These are phyloP conservation scores for Rhadina sibilatrix DNA, from an alignment of 2,113 vertebrate genomes.

Conservation along the genomic window DNA sequence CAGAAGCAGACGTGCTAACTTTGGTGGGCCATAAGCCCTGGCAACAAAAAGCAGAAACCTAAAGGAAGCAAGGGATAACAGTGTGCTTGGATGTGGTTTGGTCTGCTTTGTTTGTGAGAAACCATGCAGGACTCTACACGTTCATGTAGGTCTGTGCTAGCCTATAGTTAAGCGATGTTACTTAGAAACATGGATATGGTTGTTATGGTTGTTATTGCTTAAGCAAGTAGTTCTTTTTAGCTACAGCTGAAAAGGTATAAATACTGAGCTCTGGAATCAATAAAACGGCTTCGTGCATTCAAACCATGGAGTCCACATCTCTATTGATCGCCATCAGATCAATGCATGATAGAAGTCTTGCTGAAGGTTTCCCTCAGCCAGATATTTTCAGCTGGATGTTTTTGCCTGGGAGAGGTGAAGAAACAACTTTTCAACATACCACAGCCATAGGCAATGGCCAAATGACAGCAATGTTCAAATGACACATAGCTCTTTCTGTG, in stretches of 20 bases:
- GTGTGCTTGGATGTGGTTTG: neutral
- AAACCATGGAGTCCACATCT: neutral
- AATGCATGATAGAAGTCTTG: neutral
- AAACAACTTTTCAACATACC: neutral
- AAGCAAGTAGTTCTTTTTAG: neutral
- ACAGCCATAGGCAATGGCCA: neutral
- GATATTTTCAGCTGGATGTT: neutral
- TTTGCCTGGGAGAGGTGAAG: neutral
- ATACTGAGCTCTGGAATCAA: neutral
- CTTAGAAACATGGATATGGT: neutral
- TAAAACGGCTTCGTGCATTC: neutral
- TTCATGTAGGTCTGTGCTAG: neutral
- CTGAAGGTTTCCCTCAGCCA: neutral
- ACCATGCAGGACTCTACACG: neutral
- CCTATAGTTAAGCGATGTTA: neutral
- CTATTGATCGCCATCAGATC: accelerated
- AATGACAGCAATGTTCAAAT: neutral
- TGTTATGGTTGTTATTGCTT: neutral
- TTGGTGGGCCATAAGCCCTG: neutral
- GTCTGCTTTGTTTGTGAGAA: neutral
- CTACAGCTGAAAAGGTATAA: neutral
- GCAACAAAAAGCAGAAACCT: neutral
- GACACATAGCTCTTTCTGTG: neutral
- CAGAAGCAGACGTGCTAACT: neutral
- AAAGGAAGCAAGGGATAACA: neutral